phyloP scores from a whole-genome alignment of 2,113 vertebrate genomes.

The Hepsetus odoe region DNA sequence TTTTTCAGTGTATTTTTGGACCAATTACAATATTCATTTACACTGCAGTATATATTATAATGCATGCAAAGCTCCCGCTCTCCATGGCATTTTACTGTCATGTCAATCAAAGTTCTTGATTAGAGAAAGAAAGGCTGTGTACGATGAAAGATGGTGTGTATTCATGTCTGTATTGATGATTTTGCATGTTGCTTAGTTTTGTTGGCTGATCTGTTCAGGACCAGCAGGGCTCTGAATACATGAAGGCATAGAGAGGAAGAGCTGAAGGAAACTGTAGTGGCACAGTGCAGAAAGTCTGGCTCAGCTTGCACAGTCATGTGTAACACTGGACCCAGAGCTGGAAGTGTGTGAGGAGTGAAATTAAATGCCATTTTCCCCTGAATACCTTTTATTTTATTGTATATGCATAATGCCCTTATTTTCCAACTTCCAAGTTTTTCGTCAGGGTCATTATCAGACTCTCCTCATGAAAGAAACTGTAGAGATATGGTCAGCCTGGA shows the following conservation, averaged over 20 bases:
- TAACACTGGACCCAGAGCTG: not conserved
- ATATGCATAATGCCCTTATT: too few relatives aligned
- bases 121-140: not conserved
- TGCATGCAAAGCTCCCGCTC: too few relatives aligned
- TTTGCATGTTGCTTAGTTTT: not conserved
- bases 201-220: not conserved
- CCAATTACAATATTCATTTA: too few relatives aligned
- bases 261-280: not conserved
- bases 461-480: too few relatives aligned
- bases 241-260: slow-evolving; percentile 5
- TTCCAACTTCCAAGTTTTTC: too few relatives aligned
- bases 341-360: too few relatives aligned
- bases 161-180: not conserved
- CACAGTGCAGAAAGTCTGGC: not conserved
- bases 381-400: too few relatives aligned
- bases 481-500: too few relatives aligned
- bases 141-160: not conserved
- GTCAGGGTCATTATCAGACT: too few relatives aligned
- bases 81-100: not conserved
- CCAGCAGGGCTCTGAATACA: not conserved
- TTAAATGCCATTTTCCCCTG: too few relatives aligned
- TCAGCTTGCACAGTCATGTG: not conserved
- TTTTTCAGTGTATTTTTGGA: too few relatives aligned
- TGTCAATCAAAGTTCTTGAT: not conserved
- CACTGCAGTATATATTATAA: too few relatives aligned